Conservation (phyloP, 2,113 vertebrate species). For the Protobothrops mucrosquamatus region DNA sequence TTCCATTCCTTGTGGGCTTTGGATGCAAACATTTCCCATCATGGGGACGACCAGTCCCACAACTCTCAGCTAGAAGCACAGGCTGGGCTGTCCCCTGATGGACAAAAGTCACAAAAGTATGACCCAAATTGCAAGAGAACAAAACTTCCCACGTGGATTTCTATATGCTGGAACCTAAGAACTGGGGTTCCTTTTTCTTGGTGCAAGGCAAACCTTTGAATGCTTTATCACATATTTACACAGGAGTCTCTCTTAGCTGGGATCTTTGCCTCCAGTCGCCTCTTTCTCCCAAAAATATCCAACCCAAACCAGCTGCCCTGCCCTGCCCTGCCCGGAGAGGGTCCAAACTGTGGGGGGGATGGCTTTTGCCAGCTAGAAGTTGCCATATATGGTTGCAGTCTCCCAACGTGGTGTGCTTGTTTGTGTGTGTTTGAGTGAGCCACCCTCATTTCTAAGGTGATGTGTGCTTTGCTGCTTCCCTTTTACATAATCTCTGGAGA, state of each 20-base stretch:
- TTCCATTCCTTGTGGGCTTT: not conserved
- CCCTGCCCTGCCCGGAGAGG: slow-evolving; percentile 17
- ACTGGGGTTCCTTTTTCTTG: not conserved
- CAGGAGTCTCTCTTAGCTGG: slow-evolving; percentile 39
- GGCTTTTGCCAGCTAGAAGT: slow-evolving; percentile 26
- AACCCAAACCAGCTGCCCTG: slow-evolving; percentile 5
- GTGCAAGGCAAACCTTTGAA: slow-evolving; percentile 18
- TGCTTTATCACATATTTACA: slow-evolving; percentile 46
- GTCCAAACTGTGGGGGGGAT: slow-evolving; percentile 15
- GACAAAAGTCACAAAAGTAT: not conserved
- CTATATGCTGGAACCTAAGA: not conserved
- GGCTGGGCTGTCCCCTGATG: not conserved
- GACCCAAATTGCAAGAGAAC: not conserved
- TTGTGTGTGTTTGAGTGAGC: not conserved
- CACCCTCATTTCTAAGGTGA: slow-evolving; percentile 47
- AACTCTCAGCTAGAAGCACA: not conserved
- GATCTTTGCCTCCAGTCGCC: slow-evolving; percentile 38
- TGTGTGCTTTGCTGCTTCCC: slow-evolving; percentile 30
- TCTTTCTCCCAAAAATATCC: not conserved
- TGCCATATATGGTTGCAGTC: slow-evolving; percentile 58
- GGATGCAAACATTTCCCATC: not conserved
- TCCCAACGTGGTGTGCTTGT: slow-evolving; percentile 12
- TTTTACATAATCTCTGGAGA: slow-evolving; percentile 41
- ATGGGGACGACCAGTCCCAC: not conserved
- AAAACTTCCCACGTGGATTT: not conserved